Evolutionary conservation across 2,888 invertebrate species (phyloP), one percentile per base, ranked within the genome.

Genomic region (Malthinus seriepunctatus): DNA sequence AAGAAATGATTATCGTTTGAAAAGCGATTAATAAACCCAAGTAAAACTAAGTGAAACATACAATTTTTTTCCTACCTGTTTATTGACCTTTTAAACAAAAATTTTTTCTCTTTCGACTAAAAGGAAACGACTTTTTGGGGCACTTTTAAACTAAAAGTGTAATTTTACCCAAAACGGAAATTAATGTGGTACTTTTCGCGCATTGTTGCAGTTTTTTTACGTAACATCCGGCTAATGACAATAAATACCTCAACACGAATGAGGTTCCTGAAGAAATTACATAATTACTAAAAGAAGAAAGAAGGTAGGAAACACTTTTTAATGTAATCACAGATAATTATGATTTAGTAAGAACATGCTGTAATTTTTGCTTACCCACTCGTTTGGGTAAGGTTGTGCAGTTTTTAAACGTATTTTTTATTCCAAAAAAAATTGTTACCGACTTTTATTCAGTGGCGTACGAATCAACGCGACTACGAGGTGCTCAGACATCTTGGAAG

Each of bases 221-320:
- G 39, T 23, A 42, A 42, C 39, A 42, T 42, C 39, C 39, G 39
- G 14, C 39, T 42, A 42, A 42, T 23, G 39, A 42, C 39, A 42
- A 42, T 42, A 42, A 42, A 42, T 42, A 42, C 15, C 39, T 42
- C 14, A 15, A 14, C 14, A 14, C 15, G 23, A 42, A 42, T 12
- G 14, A 14, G 39, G 39, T 42, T 42, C 39, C 39, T 42, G n/a
- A 42, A 42, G 39, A 42, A 42, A 42, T 23, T 42, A 42, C 39
- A 42, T 42, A 42, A 42, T 42, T 42, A 42, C 39, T 14, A 42
- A 42, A 42, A 42, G 39, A 42, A 42, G 39, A 42, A 42, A 42
- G 39, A 23, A 42, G 39, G 39, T 42, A 42, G 39, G 39, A 42
- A 42, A 42, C 39, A 5, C 11, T 42, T 42, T 42, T 42, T 42